These are phyloP conservation scores for Rhimphoctona megacephalus DNA, from an alignment of 2,888 invertebrate species.

Conservation along the genomic window DNA sequence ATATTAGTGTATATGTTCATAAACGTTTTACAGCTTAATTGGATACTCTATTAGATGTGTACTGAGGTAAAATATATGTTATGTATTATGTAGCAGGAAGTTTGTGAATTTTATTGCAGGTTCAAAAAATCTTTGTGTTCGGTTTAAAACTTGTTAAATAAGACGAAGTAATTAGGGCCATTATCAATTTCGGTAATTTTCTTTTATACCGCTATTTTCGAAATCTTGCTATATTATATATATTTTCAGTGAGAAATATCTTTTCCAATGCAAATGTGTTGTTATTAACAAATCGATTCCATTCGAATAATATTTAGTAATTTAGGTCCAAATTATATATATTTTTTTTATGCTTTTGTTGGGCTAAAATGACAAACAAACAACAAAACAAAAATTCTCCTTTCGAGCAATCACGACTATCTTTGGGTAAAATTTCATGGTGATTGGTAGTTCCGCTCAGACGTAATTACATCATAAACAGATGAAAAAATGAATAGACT, in stretches of 20 bases:
- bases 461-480: too few relatives aligned
- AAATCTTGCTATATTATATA: not conserved
- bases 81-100: not conserved
- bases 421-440: too few relatives aligned
- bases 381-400: not conserved
- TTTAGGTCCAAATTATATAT: not conserved
- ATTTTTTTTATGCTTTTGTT: not conserved
- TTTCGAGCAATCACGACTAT: too few relatives aligned
- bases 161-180: not conserved
- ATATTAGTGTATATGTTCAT: constrained; percentile 27
- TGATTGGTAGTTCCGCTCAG: too few relatives aligned
- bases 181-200: not conserved
- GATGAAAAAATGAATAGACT: too few relatives aligned
- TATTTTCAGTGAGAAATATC: not conserved
- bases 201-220: not conserved
- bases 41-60: constrained; percentile 27
- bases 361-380: too few relatives aligned
- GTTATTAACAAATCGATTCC: not conserved
- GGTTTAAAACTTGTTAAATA: not conserved
- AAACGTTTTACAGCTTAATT: constrained; percentile 48
- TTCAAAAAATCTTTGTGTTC: not conserved
- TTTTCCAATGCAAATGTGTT: not conserved
- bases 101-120: not conserved
- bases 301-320: not conserved
- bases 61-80: not conserved